A percentile compares a stretch with the other conserved stretches of the same genome.
Evolutionary conservation across 23 tunicate genomes (phyloP).

Genomic region (Ciona savignyi): DNA sequence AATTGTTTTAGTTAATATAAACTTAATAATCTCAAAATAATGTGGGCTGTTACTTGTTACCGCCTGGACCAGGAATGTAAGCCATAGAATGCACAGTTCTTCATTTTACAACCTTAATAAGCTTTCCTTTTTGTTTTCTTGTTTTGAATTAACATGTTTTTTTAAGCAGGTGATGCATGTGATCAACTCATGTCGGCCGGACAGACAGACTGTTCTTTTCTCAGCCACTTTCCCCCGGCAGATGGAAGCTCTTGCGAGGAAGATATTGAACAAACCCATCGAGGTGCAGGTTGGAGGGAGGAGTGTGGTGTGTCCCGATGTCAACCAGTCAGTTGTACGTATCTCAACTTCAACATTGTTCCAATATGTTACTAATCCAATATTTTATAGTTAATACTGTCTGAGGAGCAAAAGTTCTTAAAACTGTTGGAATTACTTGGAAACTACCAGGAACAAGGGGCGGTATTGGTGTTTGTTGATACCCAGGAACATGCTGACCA

Average conservation of each 20-base stretch:
- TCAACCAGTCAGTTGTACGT: conserved; percentile 82
- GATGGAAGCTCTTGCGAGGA: conserved; percentile 98
- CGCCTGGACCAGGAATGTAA: too few species aligned
- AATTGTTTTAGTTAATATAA: too few species aligned
- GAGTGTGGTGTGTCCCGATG: conserved; percentile 97
- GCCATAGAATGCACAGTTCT: too few species aligned
- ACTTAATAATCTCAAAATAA: too few species aligned
- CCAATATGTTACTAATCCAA: too few species aligned
- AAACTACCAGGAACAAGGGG: conserved; percentile 69
- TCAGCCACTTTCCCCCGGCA: conserved; percentile 98
- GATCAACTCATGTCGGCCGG: conserved; percentile 92
- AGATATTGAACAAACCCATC: conserved; percentile 82
- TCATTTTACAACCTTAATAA: too few species aligned
- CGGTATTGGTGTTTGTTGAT: conserved; percentile 90
- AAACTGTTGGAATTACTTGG: conserved; percentile 93
- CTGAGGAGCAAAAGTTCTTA: conserved; percentile 85
- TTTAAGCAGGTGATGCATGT: conserved; percentile 94
- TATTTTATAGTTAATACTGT: conserved; percentile 31
- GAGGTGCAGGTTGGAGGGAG: conserved; percentile 98
- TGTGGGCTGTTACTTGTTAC: too few species aligned
- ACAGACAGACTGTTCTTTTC: conserved; percentile 95
- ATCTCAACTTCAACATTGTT: neutral
- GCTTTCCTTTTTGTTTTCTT: too few species aligned
- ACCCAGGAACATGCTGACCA: conserved; percentile 93
- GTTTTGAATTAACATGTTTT: too few species aligned